These are phyloP conservation scores for Syngnathus floridae DNA, from an alignment of 2,113 vertebrate species.

Conservation along the genomic window DNA sequence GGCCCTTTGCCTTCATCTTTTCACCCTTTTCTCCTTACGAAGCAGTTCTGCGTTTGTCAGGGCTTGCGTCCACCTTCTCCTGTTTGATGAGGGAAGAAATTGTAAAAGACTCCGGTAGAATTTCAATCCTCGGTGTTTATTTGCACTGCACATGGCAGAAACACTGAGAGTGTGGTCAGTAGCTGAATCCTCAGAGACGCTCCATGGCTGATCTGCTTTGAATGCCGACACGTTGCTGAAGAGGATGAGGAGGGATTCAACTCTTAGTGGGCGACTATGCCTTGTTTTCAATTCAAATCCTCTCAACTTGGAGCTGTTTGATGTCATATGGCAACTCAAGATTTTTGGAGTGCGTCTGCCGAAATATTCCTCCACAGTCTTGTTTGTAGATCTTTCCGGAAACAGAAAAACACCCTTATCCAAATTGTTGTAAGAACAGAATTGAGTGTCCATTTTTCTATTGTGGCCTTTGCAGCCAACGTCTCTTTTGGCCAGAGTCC, in stretches of 20 bases:
- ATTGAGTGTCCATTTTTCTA: constrained; percentile 23
- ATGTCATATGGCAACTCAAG: neutral
- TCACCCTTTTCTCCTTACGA: constrained; percentile 15
- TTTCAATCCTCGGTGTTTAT: constrained; percentile 6
- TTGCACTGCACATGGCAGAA: neutral
- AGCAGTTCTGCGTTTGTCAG: constrained; percentile 5
- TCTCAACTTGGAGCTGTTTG: neutral
- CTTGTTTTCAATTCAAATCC: neutral
- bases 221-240: constrained; percentile 18
- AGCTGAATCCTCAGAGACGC: neutral
- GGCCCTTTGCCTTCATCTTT: constrained; percentile 32
- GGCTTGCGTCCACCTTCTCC: constrained; percentile 1
- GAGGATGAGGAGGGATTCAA: neutral
- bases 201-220: neutral
- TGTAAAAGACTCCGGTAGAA: constrained; percentile 2
- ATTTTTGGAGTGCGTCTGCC: neutral
- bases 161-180: neutral
- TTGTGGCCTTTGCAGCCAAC: constrained; percentile 76
- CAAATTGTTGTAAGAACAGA: neutral
- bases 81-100: constrained; percentile 10
- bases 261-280: neutral
- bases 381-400: neutral
- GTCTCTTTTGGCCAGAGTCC: constrained; percentile 88
- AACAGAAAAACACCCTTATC: neutral
- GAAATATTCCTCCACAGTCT: neutral